Conservation (phyloP, 2,888 invertebrate genomes). For the Pogonocherus hispidulus region DNA sequence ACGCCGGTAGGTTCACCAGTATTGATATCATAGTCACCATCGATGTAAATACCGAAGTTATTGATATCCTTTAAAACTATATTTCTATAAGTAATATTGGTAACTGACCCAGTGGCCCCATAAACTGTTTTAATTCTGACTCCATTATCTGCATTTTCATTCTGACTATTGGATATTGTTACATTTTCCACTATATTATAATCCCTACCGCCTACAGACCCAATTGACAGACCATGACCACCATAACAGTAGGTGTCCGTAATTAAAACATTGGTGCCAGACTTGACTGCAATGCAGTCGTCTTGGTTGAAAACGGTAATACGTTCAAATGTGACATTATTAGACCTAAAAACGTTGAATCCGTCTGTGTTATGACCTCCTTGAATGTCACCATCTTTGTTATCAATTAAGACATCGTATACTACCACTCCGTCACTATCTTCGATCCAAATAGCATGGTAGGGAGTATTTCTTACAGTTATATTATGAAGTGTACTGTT, state of each 20-base stretch:
- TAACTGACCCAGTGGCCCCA: constrained; percentile 13
- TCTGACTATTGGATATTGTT: background rate
- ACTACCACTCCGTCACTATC: background rate
- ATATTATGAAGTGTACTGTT: background rate
- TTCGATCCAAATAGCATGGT: background rate
- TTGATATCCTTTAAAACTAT: background rate
- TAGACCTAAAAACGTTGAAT: background rate
- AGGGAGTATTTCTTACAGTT: background rate
- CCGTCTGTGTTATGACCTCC: background rate
- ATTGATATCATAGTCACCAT: background rate
- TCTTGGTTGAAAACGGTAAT: background rate
- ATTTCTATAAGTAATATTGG: constrained; percentile 5
- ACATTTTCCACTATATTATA: constrained; percentile 20
- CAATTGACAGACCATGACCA: constrained; percentile 24
- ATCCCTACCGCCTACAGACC: constrained; percentile 3
- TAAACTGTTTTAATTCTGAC: constrained; percentile 10
- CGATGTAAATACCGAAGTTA: background rate
- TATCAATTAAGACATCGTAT: background rate
- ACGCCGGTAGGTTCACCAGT: background rate
- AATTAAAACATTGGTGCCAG: constrained; percentile 2
- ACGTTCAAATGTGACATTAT: background rate
- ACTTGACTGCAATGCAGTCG: background rate
- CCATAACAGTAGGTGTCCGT: constrained; percentile 13
- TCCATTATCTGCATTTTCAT: constrained; percentile 9
- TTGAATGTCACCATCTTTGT: background rate